Conservation (phyloP, 53 echinoderm and acorn worm genomes). For the Echinometra lucunter region DNA sequence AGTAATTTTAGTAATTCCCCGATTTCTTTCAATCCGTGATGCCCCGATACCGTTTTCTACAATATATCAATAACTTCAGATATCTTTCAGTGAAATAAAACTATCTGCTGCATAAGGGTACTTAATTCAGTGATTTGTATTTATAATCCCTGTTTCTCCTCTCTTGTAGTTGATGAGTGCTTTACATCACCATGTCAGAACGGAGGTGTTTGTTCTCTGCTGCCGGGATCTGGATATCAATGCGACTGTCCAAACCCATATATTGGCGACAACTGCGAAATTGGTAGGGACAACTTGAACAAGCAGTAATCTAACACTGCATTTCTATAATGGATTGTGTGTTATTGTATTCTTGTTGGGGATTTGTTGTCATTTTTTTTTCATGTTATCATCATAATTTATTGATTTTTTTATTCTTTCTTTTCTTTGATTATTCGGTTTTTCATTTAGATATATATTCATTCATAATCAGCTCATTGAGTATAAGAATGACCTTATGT, state of each 20-base stretch:
- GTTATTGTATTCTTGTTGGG: not conserved
- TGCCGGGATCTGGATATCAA: slow-evolving; percentile 74
- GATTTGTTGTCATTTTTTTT: not conserved
- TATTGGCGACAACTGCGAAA: slow-evolving; percentile 80
- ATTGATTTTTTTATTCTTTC: not conserved
- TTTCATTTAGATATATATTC: too few species aligned
- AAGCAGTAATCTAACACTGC: not conserved
- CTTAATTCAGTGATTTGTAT: not conserved
- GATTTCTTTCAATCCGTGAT: too few species aligned
- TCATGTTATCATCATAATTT: not conserved
- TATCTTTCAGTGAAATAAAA: too few species aligned
- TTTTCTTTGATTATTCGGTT: too few species aligned
- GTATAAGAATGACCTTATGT: too few species aligned
- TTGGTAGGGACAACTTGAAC: slow-evolving; percentile 68
- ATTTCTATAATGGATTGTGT: not conserved
- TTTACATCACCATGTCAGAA: slow-evolving; percentile 83
- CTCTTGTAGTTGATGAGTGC: slow-evolving; percentile 85
- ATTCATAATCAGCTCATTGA: too few species aligned
- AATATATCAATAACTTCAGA: too few species aligned
- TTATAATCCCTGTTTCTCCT: not conserved
- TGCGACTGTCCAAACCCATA: slow-evolving; percentile 83
- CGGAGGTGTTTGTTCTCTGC: slow-evolving; percentile 79
- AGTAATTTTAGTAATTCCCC: too few species aligned
- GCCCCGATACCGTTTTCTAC: too few species aligned
- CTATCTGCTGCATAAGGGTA: too few species aligned